Conservation (phyloP, 2,113 vertebrate species). For the Puffinus mauretanicus region DNA sequence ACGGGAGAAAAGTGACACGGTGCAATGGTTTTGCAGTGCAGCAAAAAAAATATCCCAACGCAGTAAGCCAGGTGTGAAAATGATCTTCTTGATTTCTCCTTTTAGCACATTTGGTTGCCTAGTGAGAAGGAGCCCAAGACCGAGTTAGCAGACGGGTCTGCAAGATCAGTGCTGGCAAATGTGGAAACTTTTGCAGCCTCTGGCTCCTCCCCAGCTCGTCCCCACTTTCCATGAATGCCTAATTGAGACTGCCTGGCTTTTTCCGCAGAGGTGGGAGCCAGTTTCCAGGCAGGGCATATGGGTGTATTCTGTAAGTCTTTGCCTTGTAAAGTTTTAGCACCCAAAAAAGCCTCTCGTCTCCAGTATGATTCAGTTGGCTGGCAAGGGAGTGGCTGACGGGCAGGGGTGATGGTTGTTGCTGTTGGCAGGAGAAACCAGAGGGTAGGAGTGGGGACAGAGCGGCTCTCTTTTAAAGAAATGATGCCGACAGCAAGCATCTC, state of each 20-base stretch:
- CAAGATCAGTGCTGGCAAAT: background rate
- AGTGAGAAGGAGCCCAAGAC: background rate
- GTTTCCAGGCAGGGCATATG: constrained; percentile 54
- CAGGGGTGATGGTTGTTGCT: background rate
- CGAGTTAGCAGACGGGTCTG: constrained; percentile 5
- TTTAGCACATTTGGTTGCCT: constrained; percentile 10
- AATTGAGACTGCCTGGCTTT: constrained; percentile 47
- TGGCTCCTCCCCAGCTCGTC: constrained; percentile 8
- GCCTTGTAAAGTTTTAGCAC: constrained; percentile 45
- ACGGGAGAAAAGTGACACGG: background rate
- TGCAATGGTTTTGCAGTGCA: background rate
- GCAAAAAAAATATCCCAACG: background rate
- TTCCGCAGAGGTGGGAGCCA: constrained; percentile 19
- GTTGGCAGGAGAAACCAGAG: background rate
- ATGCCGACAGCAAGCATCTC: background rate
- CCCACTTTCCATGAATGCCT: constrained; percentile 49
- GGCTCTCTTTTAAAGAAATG: background rate
- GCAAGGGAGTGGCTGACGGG: background rate
- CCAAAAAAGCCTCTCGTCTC: background rate
- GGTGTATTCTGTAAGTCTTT: constrained; percentile 18
- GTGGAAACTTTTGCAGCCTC: constrained; percentile 33
- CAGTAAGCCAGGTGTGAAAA: background rate
- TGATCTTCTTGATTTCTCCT: background rate
- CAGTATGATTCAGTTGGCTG: constrained; percentile 19
- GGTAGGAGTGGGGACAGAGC: background rate